Percentiles rank a stretch among this genome's conserved stretches.
phyloP scores from a whole-genome alignment of 2,113 vertebrate species.

The Corythaeola cristata region DNA sequence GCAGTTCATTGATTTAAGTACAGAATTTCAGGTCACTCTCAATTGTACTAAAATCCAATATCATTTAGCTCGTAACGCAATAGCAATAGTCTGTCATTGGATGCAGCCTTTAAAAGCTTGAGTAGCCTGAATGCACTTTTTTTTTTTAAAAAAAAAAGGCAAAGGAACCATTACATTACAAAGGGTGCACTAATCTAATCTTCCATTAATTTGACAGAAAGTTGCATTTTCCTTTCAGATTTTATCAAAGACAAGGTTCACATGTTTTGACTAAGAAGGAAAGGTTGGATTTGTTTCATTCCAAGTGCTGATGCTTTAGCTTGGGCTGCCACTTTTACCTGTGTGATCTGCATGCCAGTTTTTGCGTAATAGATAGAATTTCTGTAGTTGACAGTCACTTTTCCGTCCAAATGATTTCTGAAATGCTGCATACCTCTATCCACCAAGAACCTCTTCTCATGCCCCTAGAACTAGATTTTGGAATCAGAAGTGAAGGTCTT shows the following conservation, averaged over 20 bases:
- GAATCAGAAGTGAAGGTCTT: not conserved
- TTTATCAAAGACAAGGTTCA: not conserved
- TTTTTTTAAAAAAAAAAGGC: not conserved
- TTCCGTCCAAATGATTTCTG: not conserved
- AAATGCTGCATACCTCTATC: not conserved
- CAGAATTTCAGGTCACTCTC: not conserved
- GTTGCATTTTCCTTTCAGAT: not conserved
- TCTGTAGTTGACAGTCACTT: not conserved
- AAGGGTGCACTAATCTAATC: not conserved
- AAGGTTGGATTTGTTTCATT: not conserved
- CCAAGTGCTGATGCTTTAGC: not conserved
- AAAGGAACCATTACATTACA: not conserved
- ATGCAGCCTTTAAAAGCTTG: not conserved
- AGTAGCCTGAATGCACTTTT: not conserved
- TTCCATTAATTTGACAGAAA: not conserved
- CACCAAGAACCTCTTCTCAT: not conserved
- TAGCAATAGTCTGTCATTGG: not conserved
- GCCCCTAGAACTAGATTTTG: not conserved
- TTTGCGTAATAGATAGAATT: not conserved
- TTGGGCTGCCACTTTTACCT: not conserved
- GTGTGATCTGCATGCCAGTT: not conserved
- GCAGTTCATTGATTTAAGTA: not conserved
- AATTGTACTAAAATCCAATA: not conserved
- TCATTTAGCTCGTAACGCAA: not conserved
- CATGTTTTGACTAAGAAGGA: not conserved